Conservation (phyloP, 2,113 vertebrate species). For the Odocoileus virginianus region DNA sequence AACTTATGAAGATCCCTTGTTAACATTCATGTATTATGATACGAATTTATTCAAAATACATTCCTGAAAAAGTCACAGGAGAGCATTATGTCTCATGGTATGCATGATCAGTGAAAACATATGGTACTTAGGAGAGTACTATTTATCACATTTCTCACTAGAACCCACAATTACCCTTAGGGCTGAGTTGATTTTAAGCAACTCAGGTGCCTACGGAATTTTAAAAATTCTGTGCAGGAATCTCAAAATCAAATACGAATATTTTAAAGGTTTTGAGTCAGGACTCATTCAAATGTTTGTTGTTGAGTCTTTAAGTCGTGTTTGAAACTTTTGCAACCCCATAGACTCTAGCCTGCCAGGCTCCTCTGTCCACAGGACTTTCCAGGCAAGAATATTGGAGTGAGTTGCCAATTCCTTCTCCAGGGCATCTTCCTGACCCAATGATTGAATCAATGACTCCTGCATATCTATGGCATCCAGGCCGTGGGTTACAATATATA, state of each 20-base stretch:
- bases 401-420: not conserved
- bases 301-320: not conserved
- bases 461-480: too few relatives aligned
- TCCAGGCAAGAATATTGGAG: not conserved
- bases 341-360: not conserved
- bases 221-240: not conserved
- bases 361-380: not conserved
- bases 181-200: not conserved
- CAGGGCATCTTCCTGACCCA: not conserved
- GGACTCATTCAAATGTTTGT: not conserved
- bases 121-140: not conserved
- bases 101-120: not conserved
- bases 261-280: not conserved
- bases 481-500: too few relatives aligned
- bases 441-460: not conserved
- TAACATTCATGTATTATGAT: not conserved
- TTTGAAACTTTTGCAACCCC: not conserved
- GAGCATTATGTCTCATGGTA: not conserved
- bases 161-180: not conserved
- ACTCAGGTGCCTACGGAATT: not conserved
- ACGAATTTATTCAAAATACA: not conserved
- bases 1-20: not conserved
- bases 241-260: not conserved
- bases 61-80: not conserved
- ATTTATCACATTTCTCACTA: not conserved